Percentiles rank a stretch among this genome's conserved stretches.
These are phyloP conservation scores for Pseudomyrmex flavicornis DNA, from an alignment of 1,140 invertebrate species.

Conservation along the genomic window DNA sequence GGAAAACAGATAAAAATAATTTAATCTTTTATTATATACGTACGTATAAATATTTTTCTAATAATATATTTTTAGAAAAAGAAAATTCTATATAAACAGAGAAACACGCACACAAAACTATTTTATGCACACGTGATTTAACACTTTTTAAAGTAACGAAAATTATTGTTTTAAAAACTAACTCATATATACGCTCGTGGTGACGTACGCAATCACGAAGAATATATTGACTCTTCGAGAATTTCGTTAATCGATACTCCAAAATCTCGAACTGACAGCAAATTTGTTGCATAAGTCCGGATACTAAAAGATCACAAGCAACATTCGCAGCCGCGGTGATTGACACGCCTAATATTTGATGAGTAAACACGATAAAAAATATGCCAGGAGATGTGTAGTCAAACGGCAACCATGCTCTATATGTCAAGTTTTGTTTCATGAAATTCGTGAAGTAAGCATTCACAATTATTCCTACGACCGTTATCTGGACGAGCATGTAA, in stretches of 20 bases:
- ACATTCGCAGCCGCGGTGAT: constrained; percentile 30
- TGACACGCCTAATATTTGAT: constrained; percentile 41
- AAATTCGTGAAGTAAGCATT: constrained; percentile 25
- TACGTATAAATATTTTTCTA: not conserved
- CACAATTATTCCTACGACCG: constrained; percentile 8
- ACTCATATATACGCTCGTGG: constrained; percentile 33
- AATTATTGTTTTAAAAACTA: constrained; percentile 10
- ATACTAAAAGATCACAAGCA: constrained; percentile 57
- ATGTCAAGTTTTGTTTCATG: constrained; percentile 9
- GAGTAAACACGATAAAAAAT: constrained; percentile 46
- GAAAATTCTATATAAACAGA: not conserved
- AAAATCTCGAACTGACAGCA: constrained; percentile 63
- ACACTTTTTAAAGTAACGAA: not conserved
- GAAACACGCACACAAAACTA: no score
- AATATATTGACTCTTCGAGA: not conserved
- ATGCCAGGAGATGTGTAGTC: not conserved
- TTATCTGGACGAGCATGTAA: not conserved
- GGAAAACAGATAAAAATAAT: constrained; percentile 4
- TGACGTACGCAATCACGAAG: constrained; percentile 1
- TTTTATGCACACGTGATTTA: not conserved
- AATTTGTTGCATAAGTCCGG: constrained; percentile 58
- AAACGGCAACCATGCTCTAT: constrained; percentile 58
- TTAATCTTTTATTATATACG: not conserved
- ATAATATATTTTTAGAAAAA: not conserved
- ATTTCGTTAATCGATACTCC: constrained; percentile 48